Evolutionary conservation across 1,140 invertebrate genomes (phyloP).

Genomic region (Leptoteleia sp.): DNA sequence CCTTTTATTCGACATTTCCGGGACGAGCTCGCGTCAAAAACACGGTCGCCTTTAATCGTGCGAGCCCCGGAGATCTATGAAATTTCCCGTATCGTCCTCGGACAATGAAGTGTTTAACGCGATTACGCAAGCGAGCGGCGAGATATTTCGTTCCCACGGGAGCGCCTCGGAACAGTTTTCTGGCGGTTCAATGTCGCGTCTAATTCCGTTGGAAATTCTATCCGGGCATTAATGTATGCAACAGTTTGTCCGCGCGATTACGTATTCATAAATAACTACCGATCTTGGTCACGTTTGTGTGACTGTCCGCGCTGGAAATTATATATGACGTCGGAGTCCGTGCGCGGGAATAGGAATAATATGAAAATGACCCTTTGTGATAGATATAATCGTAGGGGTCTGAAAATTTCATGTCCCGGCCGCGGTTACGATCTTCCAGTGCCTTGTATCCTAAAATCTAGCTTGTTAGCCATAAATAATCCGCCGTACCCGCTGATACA

Average conservation of each 20-base stretch:
- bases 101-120: conserved; percentile 40
- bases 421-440: conserved; percentile 20
- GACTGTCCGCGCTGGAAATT: conserved; percentile 46
- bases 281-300: conserved; percentile 57
- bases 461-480: conserved; percentile 42
- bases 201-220: conserved; percentile 48
- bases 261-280: conserved; percentile 58
- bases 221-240: conserved; percentile 47
- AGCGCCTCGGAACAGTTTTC: conserved; percentile 38
- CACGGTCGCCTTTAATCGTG: conserved; percentile 33
- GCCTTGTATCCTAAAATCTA: conserved; percentile 41
- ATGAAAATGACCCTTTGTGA: conserved; percentile 58
- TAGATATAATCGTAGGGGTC: conserved; percentile 46
- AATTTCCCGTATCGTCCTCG: conserved; percentile 33
- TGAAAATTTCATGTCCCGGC: conserved; percentile 50
- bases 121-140: conserved; percentile 41
- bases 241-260: conserved; percentile 51
- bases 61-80: conserved; percentile 29
- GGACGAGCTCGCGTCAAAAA: conserved; percentile 17
- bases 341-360: conserved; percentile 50
- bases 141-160: conserved; percentile 25
- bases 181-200: conserved; percentile 25
- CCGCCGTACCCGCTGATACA: background rate
- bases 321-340: conserved; percentile 43
- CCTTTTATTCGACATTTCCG: conserved; percentile 57